Evolutionary conservation across 2,888 invertebrate species (phyloP), one percentile per base, ranked within the genome.

Genomic region (Gibbula magus): DNA sequence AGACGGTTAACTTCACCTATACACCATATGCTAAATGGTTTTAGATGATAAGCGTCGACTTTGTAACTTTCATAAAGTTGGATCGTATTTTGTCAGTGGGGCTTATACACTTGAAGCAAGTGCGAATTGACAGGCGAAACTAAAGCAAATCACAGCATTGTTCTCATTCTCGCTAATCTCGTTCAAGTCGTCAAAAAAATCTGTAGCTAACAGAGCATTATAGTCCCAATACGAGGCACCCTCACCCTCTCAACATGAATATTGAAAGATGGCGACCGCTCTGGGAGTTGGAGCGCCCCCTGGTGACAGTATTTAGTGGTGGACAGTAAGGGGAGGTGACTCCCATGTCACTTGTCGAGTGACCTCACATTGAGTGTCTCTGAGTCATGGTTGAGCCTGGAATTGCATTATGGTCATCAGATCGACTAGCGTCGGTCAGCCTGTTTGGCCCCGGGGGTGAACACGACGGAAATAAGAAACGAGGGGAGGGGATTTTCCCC

Each of bases 281-380:
- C 29, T 61, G 61, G 61, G 61, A 22, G 25, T 61, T 61, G 29
- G 13, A 8, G 61, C 61, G 61, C 61, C 61, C 61, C 61, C 61
- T 61, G 29, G 61, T 61, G 61, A 61, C 61, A 61, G 61, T 29
- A 61, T 61, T 61, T 61, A 61, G 29, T 29, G 29, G 61, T 61
- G 61, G 61, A 61, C 61, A 61, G 61, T 61, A 61, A 61, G 61
- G 61, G 61, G 61, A 61, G 61, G 61, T 61, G 61, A 61, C 61
- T 61, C 29, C 29, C 61, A 29, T 61, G 61, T 61, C 61, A 61
- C 29, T n/a, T 18, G 61, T 61, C 45, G 13, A 61, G 61, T 61
- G 61, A 61, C 61, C 61, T 61, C 61, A 61, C 61, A 29, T 25
- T 61, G 29, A 45, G 25, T 61, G 61, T 0, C 29, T 25, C 25